phyloP scores from a whole-genome alignment of 2,888 invertebrate species.

The Crematogaster levior region DNA sequence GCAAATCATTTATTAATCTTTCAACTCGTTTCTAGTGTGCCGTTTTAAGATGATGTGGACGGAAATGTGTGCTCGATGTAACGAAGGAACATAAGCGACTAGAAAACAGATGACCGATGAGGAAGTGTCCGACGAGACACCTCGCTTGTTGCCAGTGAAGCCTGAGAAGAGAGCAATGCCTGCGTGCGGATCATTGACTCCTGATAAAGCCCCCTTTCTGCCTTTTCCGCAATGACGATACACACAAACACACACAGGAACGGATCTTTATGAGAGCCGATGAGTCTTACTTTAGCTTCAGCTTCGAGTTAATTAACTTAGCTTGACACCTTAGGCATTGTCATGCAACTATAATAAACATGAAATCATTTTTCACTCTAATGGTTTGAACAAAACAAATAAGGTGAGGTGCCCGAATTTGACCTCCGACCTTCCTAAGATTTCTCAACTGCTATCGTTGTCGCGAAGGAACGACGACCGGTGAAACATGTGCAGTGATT shows the following conservation, averaged over 20 bases:
- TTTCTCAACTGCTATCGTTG: too few relatives aligned
- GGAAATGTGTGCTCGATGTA: slow-evolving; percentile 6
- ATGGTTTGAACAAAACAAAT: background rate
- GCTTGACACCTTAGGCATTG: background rate
- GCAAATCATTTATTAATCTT: background rate
- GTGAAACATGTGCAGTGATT: too few relatives aligned
- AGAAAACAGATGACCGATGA: slow-evolving; percentile 40
- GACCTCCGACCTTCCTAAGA: too few relatives aligned
- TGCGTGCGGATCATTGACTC: slow-evolving; percentile 57
- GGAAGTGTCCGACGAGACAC: slow-evolving; percentile 37
- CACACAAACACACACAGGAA: background rate
- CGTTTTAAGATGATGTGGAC: background rate
- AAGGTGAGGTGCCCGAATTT: too few relatives aligned
- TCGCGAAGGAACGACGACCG: too few relatives aligned
- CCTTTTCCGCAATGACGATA: slow-evolving; percentile 27
- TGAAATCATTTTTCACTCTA: background rate
- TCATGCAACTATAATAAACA: background rate
- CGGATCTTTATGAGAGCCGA: background rate
- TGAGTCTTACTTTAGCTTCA: background rate
- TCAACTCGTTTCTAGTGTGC: background rate
- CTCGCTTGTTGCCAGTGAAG: slow-evolving; percentile 44
- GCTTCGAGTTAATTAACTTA: background rate
- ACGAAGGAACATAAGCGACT: slow-evolving; percentile 14
- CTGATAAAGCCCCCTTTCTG: slow-evolving; percentile 48
- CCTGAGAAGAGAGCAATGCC: slow-evolving; percentile 61